Conservation (phyloP, 2,888 invertebrate genomes). For the Nesidiocoris tenuis region DNA sequence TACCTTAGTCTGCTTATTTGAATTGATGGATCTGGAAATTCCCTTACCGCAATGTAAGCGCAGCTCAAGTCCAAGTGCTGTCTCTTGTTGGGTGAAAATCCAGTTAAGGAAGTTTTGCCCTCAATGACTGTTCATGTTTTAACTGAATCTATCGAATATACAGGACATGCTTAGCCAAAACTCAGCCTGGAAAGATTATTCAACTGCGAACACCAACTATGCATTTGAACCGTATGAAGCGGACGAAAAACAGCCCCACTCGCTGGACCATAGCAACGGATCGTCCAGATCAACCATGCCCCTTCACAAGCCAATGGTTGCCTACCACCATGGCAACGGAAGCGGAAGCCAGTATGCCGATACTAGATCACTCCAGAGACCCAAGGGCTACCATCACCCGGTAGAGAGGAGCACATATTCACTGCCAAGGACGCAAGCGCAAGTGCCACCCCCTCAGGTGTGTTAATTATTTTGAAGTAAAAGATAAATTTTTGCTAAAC, state of each 20-base stretch:
- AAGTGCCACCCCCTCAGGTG: slow-evolving; percentile 50
- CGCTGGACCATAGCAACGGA: slow-evolving; percentile 55
- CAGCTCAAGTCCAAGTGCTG: too few species aligned
- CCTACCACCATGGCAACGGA: slow-evolving; percentile 50
- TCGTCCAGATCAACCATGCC: slow-evolving; percentile 54
- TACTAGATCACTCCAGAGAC: slow-evolving; percentile 65
- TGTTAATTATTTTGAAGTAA: too few species aligned
- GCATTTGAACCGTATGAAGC: slow-evolving; percentile 86
- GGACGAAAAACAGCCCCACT: slow-evolving; percentile 60
- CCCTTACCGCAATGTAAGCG: too few species aligned
- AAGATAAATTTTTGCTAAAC: too few species aligned
- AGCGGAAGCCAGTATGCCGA: slow-evolving; percentile 58
- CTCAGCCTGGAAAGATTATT: slow-evolving; percentile 87
- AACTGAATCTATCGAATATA: too few species aligned
- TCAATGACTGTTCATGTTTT: too few species aligned
- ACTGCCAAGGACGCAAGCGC: slow-evolving; percentile 67
- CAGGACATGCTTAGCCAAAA: slow-evolving; percentile 80
- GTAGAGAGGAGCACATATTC: slow-evolving; percentile 70
- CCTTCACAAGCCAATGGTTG: slow-evolving; percentile 48
- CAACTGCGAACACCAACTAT: slow-evolving; percentile 79
- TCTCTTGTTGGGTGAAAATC: too few species aligned
- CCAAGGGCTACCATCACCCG: slow-evolving; percentile 53
- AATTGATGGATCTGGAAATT: too few species aligned
- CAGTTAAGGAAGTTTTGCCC: too few species aligned
- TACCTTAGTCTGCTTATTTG: too few species aligned